Evolutionary conservation across 2,888 invertebrate species (phyloP).

Genomic region (Lycocerus yunnanus): DNA sequence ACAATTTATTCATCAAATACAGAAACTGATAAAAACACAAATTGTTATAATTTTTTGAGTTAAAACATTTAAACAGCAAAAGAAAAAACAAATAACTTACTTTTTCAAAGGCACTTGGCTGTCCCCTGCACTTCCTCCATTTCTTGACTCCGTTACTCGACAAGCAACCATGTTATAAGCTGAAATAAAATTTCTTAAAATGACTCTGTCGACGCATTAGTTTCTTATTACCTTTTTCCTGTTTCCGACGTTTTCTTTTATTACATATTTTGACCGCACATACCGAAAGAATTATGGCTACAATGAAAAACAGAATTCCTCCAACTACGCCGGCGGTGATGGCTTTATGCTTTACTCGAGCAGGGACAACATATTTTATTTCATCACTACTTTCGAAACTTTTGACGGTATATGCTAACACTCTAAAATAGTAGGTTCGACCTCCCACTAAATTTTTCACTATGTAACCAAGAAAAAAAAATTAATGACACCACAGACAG

Average conservation of each 20-base stretch:
- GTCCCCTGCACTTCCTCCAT: conserved; percentile 79
- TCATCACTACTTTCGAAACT: conserved; percentile 87
- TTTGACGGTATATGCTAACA: conserved; percentile 84
- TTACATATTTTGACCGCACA: conserved; percentile 98
- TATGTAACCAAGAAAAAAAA: conserved; percentile 51
- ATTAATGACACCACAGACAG: not conserved
- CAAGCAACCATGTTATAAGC: conserved; percentile 99
- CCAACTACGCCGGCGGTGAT: conserved; percentile 96
- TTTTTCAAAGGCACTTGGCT: conserved; percentile 98
- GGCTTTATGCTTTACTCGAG: conserved; percentile 91
- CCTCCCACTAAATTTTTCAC: conserved; percentile 92
- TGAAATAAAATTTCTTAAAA: conserved; percentile 61
- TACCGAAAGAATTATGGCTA: conserved; percentile 94
- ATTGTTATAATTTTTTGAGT: conserved; percentile 1
- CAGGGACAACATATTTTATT: conserved; percentile 87
- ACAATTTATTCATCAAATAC: not conserved
- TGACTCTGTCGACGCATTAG: not conserved
- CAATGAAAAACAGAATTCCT: conserved; percentile 95
- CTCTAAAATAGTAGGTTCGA: conserved; percentile 89
- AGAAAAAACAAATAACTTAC: conserved; percentile 65
- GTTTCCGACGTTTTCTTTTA: conserved; percentile 94
- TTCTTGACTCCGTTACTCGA: conserved; percentile 91
- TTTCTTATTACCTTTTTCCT: conserved; percentile 84
- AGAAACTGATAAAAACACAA: not conserved
- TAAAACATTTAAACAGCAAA: not conserved